These are phyloP conservation scores for Oasisia sp. DNA, from an alignment of 2,888 invertebrate genomes.

Conservation along the genomic window DNA sequence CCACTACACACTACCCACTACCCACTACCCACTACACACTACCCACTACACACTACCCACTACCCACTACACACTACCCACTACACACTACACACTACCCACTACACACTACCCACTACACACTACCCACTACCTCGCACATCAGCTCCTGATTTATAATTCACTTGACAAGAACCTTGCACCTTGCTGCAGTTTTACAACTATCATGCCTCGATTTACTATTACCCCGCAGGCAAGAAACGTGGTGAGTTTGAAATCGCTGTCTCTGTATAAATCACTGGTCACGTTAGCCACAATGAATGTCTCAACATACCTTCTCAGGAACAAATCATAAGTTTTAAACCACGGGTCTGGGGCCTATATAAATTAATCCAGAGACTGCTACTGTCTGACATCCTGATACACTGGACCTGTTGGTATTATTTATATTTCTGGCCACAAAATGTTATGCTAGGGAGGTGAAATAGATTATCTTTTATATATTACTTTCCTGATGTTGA, in stretches of 20 bases:
- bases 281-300: not conserved
- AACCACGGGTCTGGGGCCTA: not conserved
- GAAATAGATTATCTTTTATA: too few species aligned
- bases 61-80: not conserved
- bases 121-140: too few species aligned
- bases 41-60: too few species aligned
- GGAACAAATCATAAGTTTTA: not conserved
- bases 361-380: not conserved
- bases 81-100: not conserved
- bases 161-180: not conserved
- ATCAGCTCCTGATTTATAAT: not conserved
- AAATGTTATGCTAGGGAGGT: too few species aligned
- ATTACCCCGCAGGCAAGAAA: not conserved
- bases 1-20: not conserved
- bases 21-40: not conserved
- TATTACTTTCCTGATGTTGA: too few species aligned
- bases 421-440: too few species aligned
- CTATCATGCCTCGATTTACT: not conserved
- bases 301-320: not conserved
- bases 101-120: not conserved
- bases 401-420: not conserved
- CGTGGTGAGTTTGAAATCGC: not conserved
- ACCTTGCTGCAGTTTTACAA: slow-evolving; percentile 8
- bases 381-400: not conserved
- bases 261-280: not conserved